Conservation (phyloP, 2,113 vertebrate species). For the Sinocyclocheilus grahami region DNA sequence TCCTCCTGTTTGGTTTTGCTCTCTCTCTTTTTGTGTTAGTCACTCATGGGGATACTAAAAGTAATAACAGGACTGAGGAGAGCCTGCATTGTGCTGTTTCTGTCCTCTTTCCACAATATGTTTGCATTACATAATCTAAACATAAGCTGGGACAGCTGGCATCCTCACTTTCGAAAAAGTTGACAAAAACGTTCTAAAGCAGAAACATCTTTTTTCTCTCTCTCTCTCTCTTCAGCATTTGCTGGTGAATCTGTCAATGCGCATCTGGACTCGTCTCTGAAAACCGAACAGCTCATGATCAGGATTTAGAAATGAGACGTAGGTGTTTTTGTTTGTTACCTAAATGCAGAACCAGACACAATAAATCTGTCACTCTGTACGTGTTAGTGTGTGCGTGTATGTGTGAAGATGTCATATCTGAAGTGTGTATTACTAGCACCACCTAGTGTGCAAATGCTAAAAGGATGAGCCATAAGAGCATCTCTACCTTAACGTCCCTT, state of each 20-base stretch:
- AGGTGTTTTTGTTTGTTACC: constrained; percentile 29
- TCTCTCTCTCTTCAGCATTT: background rate
- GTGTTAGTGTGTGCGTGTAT: constrained; percentile 12
- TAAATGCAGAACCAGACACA: constrained; percentile 34
- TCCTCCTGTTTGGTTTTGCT: constrained; percentile 62
- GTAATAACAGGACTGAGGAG: constrained; percentile 34
- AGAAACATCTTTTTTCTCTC: background rate
- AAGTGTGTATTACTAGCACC: constrained; percentile 71
- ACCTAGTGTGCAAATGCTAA: constrained; percentile 67
- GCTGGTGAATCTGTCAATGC: constrained; percentile 13
- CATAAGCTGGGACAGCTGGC: constrained; percentile 9
- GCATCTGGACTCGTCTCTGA: constrained; percentile 30
- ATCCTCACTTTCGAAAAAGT: constrained; percentile 23
- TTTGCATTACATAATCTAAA: constrained; percentile 39
- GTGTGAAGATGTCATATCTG: background rate
- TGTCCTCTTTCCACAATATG: background rate
- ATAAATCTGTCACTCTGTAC: constrained; percentile 27
- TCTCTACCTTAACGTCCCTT: background rate
- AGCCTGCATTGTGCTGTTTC: background rate
- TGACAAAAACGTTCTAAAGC: constrained; percentile 5
- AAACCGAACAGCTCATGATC: constrained; percentile 12
- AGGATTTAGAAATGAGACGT: constrained; percentile 24
- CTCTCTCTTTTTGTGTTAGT: constrained; percentile 36
- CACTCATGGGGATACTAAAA: constrained; percentile 29
- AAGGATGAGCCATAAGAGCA: constrained; percentile 36